Base-by-base conservation (phyloP, 35 echinoderm and acorn worm genomes). In the Hemicentrotus pulcherrimus region DNA sequence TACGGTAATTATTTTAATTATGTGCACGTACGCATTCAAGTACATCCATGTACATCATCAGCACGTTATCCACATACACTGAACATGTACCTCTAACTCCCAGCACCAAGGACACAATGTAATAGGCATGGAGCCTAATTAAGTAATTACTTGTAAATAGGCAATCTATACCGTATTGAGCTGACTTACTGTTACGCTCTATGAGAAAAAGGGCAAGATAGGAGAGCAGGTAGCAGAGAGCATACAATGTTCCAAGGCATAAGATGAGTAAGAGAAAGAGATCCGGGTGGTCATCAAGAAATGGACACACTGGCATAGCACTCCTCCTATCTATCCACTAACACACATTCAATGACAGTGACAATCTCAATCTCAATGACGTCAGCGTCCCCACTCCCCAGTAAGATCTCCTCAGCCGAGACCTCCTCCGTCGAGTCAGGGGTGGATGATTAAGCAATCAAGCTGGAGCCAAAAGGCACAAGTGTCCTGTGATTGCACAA, bases 221-320 rank as follows among this genome's bases (percentile, higher is more conserved):
- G 50, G 94, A 94, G 22, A 98, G 60, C 46, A 94, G 94, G 88
- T 98, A 97, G 92, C 95, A 98, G 10, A 96, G 78, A 94, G 88
- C 92, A 48, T 98, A 97, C 65, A 98, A 86, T 11, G 95, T 61
- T 30, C 95, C 46, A 32, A 98, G 92, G 22, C 95, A 90, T 12
- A 98, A 31, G 91, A 98, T 88, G 33, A 98, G 96, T 22, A 98
- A 94, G 48, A 98, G 78, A 92, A 98, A 98, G 86, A 98, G 94
- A 94, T 98, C 97, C 6, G 97, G 97, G 91, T 98, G 97, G 22
- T 98, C 96, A 91, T 97, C 96, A 88, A 98, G 94, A 95, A 98
- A 98, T 33, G 97, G 97, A 95, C 97, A 98, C 88, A 98, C 95
- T 91, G 94, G 96, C 97, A 97, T 98, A 87, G 70, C 97, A 33